Base-by-base conservation (phyloP, 1,140 invertebrate genomes). In the Solen grandis region DNA sequence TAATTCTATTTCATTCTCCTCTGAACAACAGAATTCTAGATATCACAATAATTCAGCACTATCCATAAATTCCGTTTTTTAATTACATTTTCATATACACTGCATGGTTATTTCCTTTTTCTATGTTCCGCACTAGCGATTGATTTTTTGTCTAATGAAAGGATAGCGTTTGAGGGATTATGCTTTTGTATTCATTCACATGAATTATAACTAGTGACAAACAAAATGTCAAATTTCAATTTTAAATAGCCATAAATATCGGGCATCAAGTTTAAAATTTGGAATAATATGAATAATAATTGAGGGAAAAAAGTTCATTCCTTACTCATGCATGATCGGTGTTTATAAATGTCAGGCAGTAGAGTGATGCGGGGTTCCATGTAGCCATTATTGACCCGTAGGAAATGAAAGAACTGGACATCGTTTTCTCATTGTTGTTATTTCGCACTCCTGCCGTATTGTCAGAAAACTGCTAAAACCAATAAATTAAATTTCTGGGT, bases 1-100 rank as follows among this genome's bases (percentile, higher is more conserved):
- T 75, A 36, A 35, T 50, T 36, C 27, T 62, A 59, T 75, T 75
- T 75, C 50, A 75, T 63, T 75, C 63, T 75, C 59, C 63, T 35
- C 60, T 46, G 8, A 10, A 46, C 8, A 8, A 46, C 8, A 10
- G 19, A 19, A 10, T 19, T 10, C 41, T 46, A 19, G 41, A 46
- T 46, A 46, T 46, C 8, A 46, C 8, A 46, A 10, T 10, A 46
- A 46, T 46, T 46, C 19, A 46, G 41, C 19, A 8, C 8, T 46
- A 10, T 10, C 41, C 19, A 10, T 46, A 46, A 19, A 10, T 46
- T 46, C 19, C 41, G 8, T 46, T 46, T 46, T 77, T 77, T 52
- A 77, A 77, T 77, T 77, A 77, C 66, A 77, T 54, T 38, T 77
- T 66, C 68, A 68, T 52, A 68, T 66, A 77, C 55, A 66, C 66